Percentiles rank a stretch among this genome's conserved stretches.
These are phyloP conservation scores for Eupeodes luniger DNA, from an alignment of 2,888 invertebrate genomes.

Conservation along the genomic window DNA sequence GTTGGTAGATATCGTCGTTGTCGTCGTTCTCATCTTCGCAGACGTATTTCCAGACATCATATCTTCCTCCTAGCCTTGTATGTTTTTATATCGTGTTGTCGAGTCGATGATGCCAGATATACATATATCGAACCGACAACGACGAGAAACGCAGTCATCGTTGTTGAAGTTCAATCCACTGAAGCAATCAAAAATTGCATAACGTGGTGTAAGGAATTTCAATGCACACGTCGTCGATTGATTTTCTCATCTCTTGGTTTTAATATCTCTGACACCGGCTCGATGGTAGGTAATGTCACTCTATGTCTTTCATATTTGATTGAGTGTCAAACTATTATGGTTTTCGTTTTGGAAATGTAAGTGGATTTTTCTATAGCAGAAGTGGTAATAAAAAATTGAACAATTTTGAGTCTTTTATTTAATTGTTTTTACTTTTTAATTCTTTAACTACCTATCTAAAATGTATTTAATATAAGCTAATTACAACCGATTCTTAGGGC, in stretches of 20 bases:
- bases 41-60: slow-evolving; percentile 52
- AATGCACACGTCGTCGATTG: slow-evolving; percentile 70
- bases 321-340: slow-evolving; percentile 42
- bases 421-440: background rate
- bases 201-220: slow-evolving; percentile 74
- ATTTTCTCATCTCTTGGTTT: slow-evolving; percentile 47
- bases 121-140: background rate
- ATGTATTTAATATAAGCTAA: background rate
- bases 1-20: background rate
- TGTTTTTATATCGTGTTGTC: slow-evolving; percentile 19
- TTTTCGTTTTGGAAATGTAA: background rate
- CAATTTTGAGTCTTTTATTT: background rate
- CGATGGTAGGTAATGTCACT: slow-evolving; percentile 28
- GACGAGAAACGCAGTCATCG: slow-evolving; percentile 19
- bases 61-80: background rate
- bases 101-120: slow-evolving; percentile 3
- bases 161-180: slow-evolving; percentile 64
- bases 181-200: slow-evolving; percentile 74
- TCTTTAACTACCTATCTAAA: background rate
- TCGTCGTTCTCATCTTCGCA: slow-evolving; percentile 6
- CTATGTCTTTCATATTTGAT: slow-evolving; percentile 46
- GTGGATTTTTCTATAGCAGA: background rate
- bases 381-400: background rate
- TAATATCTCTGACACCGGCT: slow-evolving; percentile 36
- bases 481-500: background rate